A percentile compares a stretch with the other conserved stretches of the same genome.
Conservation (phyloP, 2,113 vertebrate genomes). For the Mastomys coucha region DNA sequence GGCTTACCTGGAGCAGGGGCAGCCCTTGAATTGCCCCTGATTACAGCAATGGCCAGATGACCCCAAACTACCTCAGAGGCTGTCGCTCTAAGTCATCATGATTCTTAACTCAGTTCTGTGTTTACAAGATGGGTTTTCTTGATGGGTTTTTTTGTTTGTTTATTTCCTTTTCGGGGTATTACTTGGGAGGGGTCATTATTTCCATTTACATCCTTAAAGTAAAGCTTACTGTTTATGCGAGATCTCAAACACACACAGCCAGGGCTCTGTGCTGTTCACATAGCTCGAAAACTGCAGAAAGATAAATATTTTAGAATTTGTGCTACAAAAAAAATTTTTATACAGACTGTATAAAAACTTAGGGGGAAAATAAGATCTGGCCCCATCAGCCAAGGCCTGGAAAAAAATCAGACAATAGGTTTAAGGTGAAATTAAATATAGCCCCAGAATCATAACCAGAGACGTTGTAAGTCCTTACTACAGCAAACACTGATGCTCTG, state of each 20-base stretch:
- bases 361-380: background rate
- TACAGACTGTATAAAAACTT: constrained; percentile 24
- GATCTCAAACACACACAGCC: background rate
- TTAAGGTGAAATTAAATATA: constrained; percentile 64
- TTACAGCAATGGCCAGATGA: background rate
- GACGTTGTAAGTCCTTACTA: background rate
- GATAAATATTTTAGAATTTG: constrained; percentile 17
- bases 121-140: background rate
- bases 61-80: background rate
- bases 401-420: constrained; percentile 50
- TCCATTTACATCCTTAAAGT: background rate
- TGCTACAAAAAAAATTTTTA: constrained; percentile 43
- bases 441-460: constrained; percentile 9
- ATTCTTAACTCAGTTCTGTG: background rate
- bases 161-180: background rate
- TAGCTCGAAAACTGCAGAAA: constrained; percentile 1
- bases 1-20: background rate
- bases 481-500: background rate
- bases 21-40: background rate
- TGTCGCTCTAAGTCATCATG: background rate
- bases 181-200: background rate
- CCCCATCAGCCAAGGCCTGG: constrained; percentile 12
- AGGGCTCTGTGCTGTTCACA: background rate
- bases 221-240: constrained; percentile 15
- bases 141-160: background rate